phyloP scores from a whole-genome alignment of 1,140 invertebrate species.

The Nomia melanderi region DNA sequence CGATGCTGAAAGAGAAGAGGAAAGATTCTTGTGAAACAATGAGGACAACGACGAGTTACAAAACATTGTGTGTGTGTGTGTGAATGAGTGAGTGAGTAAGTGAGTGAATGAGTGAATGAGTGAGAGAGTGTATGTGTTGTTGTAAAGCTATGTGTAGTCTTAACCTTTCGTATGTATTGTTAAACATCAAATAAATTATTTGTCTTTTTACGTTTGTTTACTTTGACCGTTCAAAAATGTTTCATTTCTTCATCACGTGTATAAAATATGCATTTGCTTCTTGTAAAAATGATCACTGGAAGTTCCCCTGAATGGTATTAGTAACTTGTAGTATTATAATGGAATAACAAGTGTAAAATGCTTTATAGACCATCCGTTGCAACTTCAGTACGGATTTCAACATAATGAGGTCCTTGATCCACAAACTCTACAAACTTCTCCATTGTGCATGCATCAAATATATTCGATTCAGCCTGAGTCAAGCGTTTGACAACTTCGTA shows the following conservation, averaged over 20 bases:
- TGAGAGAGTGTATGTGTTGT: constrained; percentile 14
- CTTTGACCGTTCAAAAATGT: neutral
- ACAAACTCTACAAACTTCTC: constrained; percentile 85
- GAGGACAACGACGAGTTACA: constrained; percentile 18
- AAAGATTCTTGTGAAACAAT: constrained; percentile 30
- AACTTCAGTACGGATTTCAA: constrained; percentile 85
- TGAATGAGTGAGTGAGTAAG: no score
- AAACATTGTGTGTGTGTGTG: neutral
- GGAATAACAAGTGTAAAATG: constrained; percentile 4
- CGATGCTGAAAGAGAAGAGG: constrained; percentile 25
- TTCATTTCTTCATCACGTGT: neutral
- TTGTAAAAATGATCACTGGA: neutral
- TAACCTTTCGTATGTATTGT: constrained; percentile 40
- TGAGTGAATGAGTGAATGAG: no score
- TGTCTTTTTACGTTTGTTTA: constrained; percentile 52
- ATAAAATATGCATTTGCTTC: neutral
- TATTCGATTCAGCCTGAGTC: constrained; percentile 81
- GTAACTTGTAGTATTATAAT: constrained; percentile 15
- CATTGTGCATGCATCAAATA: constrained; percentile 85
- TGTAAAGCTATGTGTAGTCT: constrained; percentile 29
- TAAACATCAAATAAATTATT: constrained; percentile 74
- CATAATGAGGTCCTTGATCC: constrained; percentile 87
- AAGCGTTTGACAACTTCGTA: constrained; percentile 87
- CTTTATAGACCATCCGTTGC: constrained; percentile 84
- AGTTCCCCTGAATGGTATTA: neutral